A percentile compares a stretch with the other conserved stretches of the same genome.
Evolutionary conservation across 1,140 invertebrate genomes (phyloP).

Genomic region (Planococcus citri): DNA sequence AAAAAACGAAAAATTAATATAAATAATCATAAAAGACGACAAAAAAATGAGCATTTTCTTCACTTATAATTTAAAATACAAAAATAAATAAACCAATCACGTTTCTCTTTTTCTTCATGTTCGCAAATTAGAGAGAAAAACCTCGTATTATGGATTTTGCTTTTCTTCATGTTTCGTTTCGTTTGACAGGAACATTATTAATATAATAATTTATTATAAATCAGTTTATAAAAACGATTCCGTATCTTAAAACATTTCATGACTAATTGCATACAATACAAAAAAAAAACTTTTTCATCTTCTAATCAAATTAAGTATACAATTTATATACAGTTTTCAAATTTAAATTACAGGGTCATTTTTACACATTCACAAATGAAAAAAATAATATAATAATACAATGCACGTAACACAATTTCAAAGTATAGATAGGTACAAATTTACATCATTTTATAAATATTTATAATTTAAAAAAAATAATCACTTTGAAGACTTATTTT

Average conservation of each 20-base stretch:
- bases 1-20: neutral
- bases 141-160: too few species aligned
- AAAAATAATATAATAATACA: neutral
- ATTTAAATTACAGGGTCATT: too few species aligned
- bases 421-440: neutral
- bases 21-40: neutral
- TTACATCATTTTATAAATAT: neutral
- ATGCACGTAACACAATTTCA: neutral
- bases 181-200: neutral
- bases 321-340: neutral
- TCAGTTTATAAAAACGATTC: too few species aligned
- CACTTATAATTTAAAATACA: neutral
- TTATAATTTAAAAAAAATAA: neutral
- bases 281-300: neutral
- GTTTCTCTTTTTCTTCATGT: neutral
- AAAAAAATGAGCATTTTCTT: neutral
- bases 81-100: neutral
- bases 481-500: neutral
- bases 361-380: too few species aligned
- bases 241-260: neutral
- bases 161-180: too few species aligned
- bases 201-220: neutral
- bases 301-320: neutral
- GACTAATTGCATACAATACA: neutral
- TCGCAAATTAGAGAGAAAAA: neutral